Base-by-base conservation (phyloP, 2,797 vertebrate species). In the Selene dorsalis region DNA sequence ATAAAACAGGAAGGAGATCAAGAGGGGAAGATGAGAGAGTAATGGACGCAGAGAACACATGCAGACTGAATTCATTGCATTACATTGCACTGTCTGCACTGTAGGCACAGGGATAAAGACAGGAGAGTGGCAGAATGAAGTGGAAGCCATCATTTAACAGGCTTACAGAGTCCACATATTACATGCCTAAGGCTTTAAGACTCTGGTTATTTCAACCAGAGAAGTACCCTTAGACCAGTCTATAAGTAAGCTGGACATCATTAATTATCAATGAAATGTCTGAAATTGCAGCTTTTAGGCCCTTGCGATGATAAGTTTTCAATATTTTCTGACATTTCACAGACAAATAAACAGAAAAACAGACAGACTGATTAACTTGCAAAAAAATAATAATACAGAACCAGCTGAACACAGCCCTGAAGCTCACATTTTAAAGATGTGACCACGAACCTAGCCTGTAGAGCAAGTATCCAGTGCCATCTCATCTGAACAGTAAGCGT, bases 1-100 rank as follows among this genome's bases (percentile, higher is more conserved):
- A 73, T 79, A 67, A 86, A 79, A 55, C 82, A 87, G 87, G 85
- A 88, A 83, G 82, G 63, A 81, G 79, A 86, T 71, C 24, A 58
- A 60, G 60, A 83, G 84, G 39, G 52, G 43, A 84, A 22, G 69
- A 78, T 67, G 73, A 79, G 74, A 67, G 68, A 77, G 79, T 84
- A 84, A 88, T 84, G 83, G 78, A 82, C 60, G 55, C 82, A 77
- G 75, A 80, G 76, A 82, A 43, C 74, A 87, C 84, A 83, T 69
- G 69, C 73, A 69, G 78, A 79, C 77, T 69, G 75, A 79, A 87
- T 71, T 81, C 71, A 84, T 77, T 79, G 80, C 79, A 85, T 87
- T 85, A 87, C 73, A 82, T 30, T 55, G 70, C 78, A 69, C 69
- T 57, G 84, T 74, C 82, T 84, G 78, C 72, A 79, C 74, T 69